phyloP scores from a whole-genome alignment of 2,797 vertebrate genomes.

The Loris lydekkerianus region DNA sequence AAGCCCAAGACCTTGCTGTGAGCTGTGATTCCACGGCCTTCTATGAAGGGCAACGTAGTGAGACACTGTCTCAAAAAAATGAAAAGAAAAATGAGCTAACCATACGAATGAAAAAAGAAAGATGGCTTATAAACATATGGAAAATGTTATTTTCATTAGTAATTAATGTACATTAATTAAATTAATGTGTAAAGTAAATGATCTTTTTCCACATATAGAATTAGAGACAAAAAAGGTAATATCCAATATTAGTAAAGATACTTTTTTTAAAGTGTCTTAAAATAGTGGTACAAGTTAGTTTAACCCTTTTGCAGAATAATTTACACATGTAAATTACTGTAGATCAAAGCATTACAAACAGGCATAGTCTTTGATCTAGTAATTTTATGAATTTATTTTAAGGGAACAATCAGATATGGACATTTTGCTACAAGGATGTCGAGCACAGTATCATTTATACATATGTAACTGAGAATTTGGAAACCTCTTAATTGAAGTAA shows the following conservation, averaged over 20 bases:
- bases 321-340: background rate
- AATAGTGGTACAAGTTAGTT: background rate
- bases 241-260: background rate
- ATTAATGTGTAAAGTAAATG: constrained; percentile 55
- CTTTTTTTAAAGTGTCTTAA: background rate
- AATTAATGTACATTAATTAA: constrained; percentile 37
- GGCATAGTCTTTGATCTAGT: background rate
- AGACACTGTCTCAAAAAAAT: background rate
- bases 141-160: constrained; percentile 64
- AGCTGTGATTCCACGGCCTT: no score
- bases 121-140: constrained; percentile 18
- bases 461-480: background rate
- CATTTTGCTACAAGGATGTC: constrained; percentile 43
- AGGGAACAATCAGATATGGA: constrained; percentile 10
- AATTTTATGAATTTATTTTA: constrained; percentile 58
- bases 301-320: constrained; percentile 39
- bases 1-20: no score
- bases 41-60: no score
- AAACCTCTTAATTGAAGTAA: constrained; percentile 3
- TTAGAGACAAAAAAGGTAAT: background rate
- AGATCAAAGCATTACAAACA: constrained; percentile 60
- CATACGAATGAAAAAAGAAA: constrained; percentile 47
- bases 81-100: constrained; percentile 42
- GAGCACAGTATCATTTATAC: background rate
- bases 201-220: background rate